Evolutionary conservation across 2,888 invertebrate species (phyloP), one percentile per base, ranked within the genome.

Genomic region (Leptopilina drosophilae): DNA sequence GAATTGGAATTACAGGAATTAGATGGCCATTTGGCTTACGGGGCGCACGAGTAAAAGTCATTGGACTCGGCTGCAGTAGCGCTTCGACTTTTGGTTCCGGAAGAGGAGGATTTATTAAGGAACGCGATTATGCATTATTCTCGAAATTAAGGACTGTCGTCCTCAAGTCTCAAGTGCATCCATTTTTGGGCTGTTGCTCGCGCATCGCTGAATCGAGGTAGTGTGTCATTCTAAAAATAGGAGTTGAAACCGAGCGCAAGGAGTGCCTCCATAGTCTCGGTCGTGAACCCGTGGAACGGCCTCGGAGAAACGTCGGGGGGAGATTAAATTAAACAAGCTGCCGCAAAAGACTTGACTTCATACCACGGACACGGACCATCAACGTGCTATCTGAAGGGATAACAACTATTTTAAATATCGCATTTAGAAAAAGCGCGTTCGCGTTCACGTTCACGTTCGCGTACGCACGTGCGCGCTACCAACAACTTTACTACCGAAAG

Each of bases 161-260:
- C 33, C 33, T 73, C 46, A 5, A 67, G 69, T 69, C 69, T 69
- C 53, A 69, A 69, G 69, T 73, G 56, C 53, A 73, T 73, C 69
- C 69, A 73, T 73, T 73, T 73, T 73, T 73, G 69, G 69, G 69
- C 69, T 73, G 69, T 78, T 82, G 80, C 84, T 81, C 85, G 86
- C 85, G 88, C 86, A 82, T 84, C 87, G 89, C 82, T 89, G 87
- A 89, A 89, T 90, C 89, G 87, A 89, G 89, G 86, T 88, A 91
- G 89, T 90, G 90, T 90, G 90, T 91, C 90, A 90, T 89, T 88
- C 91, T 90, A 90, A 89, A 90, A 90, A 90, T 90, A 90, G 87
- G 80, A 79, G 76, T 77, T 80, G 82, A 82, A 82, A 78, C 78
- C 78, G 62, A 81, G 69, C 64, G 81, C 80, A 78, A 81, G 80